Conservation (phyloP, 2,797 vertebrate genomes). For the Hirundo rustica region DNA sequence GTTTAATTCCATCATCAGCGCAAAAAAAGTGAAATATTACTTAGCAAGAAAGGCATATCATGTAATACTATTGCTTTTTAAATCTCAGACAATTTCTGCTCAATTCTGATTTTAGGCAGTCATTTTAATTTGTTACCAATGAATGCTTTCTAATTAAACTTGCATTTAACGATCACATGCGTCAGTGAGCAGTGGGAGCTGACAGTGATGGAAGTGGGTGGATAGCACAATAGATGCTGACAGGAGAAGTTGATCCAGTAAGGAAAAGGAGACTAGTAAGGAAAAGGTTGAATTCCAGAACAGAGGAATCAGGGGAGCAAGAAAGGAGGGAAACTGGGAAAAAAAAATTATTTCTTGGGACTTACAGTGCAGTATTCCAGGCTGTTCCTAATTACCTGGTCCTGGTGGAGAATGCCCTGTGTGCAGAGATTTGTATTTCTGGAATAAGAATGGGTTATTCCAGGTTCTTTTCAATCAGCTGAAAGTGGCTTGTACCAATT, state of each 20-base stretch:
- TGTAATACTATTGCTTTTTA: constrained; percentile 35
- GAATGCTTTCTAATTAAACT: constrained; percentile 55
- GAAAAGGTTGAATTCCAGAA: constrained; percentile 3
- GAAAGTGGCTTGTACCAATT: not conserved
- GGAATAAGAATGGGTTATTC: not conserved
- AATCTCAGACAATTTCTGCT: constrained; percentile 48
- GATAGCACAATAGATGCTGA: constrained; percentile 41
- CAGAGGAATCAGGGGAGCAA: not conserved
- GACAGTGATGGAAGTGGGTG: constrained; percentile 53
- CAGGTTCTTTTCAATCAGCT: not conserved
- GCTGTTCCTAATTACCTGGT: not conserved
- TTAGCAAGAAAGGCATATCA: constrained; percentile 24
- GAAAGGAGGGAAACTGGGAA: not conserved
- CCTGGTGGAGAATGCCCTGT: not conserved
- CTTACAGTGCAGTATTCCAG: not conserved
- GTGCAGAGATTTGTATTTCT: not conserved
- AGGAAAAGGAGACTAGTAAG: not conserved
- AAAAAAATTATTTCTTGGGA: not conserved
- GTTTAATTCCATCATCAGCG: constrained; percentile 33
- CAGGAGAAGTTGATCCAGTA: not conserved
- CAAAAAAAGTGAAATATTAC: constrained; percentile 11
- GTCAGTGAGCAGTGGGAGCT: constrained; percentile 35
- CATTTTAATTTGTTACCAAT: constrained; percentile 59
- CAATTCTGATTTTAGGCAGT: constrained; percentile 46
- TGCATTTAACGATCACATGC: constrained; percentile 40